Percentiles rank a stretch among this genome's conserved stretches.
phyloP scores from a whole-genome alignment of 2,888 invertebrate genomes.

The Caenorhabditis afra region DNA sequence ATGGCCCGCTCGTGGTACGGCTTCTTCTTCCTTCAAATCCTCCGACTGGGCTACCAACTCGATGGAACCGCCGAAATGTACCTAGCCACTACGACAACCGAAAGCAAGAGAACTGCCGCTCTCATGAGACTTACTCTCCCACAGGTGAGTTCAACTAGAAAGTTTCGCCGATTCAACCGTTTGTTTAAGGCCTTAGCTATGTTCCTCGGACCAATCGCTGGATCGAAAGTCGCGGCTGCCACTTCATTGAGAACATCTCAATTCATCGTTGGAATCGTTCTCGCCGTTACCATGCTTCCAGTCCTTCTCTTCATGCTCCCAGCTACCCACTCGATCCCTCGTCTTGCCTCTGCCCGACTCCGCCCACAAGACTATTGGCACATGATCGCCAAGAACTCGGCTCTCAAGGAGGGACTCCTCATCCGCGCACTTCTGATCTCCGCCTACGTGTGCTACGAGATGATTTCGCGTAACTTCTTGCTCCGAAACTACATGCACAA shows the following conservation, averaged over 20 bases:
- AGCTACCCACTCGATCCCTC: slow-evolving; percentile 79
- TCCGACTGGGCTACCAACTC: slow-evolving; percentile 79
- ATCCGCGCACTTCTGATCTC: slow-evolving; percentile 77
- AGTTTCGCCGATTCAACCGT: not conserved
- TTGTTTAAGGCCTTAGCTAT: slow-evolving; percentile 70
- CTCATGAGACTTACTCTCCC: slow-evolving; percentile 78
- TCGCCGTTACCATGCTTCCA: slow-evolving; percentile 73
- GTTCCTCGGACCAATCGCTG: slow-evolving; percentile 77
- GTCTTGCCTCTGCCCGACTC: slow-evolving; percentile 77
- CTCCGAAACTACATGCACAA: slow-evolving; percentile 79
- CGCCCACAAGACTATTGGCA: slow-evolving; percentile 80
- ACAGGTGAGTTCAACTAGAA: slow-evolving; percentile 67
- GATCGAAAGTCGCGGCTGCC: slow-evolving; percentile 78
- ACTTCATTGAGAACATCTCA: slow-evolving; percentile 75
- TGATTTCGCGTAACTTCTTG: slow-evolving; percentile 80
- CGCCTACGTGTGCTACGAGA: slow-evolving; percentile 80
- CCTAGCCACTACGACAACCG: slow-evolving; percentile 79
- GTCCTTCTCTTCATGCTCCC: slow-evolving; percentile 77
- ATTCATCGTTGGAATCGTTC: slow-evolving; percentile 74
- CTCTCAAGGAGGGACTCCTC: slow-evolving; percentile 74
- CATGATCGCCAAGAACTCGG: slow-evolving; percentile 75
- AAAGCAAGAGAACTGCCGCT: slow-evolving; percentile 78
- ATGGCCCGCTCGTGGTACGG: slow-evolving; percentile 72
- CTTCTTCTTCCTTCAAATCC: slow-evolving; percentile 78
- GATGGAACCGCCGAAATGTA: slow-evolving; percentile 80